phyloP scores from a whole-genome alignment of 1,140 invertebrate species.

The Thaumetopoea pityocampa region DNA sequence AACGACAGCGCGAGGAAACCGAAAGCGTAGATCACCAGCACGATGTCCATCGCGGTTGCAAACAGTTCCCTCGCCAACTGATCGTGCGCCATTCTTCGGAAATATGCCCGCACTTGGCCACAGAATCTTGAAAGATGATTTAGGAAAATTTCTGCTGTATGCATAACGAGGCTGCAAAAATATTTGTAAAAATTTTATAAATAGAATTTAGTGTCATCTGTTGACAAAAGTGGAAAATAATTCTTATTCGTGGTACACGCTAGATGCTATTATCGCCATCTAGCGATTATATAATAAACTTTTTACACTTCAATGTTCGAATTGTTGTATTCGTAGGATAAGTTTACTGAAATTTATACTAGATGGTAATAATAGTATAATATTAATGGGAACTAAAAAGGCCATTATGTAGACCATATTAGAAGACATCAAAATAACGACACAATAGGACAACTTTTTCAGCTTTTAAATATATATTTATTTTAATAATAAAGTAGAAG shows the following conservation, averaged over 20 bases:
- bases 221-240: too few relatives aligned
- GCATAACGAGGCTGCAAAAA: constrained; percentile 35
- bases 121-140: constrained; percentile 22
- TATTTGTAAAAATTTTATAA: neutral
- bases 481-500: too few relatives aligned
- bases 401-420: too few relatives aligned
- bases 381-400: too few relatives aligned
- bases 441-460: too few relatives aligned
- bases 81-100: constrained; percentile 29
- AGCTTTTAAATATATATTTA: too few relatives aligned
- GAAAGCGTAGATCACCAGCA: constrained; percentile 45
- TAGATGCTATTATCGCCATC: constrained; percentile 16
- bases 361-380: too few relatives aligned
- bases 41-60: constrained; percentile 40
- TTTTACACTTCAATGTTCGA: constrained; percentile 1
- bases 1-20: constrained; percentile 50
- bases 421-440: too few relatives aligned
- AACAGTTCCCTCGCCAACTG: constrained; percentile 35
- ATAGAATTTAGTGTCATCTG: too few relatives aligned
- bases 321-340: too few relatives aligned
- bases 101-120: constrained; percentile 15
- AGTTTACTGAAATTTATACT: too few relatives aligned
- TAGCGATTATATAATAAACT: neutral
- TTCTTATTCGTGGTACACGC: neutral
- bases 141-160: constrained; percentile 32